A percentile compares a stretch with the other conserved stretches of the same genome.
Conservation (phyloP, 2,113 vertebrate genomes). For the Conger conger region DNA sequence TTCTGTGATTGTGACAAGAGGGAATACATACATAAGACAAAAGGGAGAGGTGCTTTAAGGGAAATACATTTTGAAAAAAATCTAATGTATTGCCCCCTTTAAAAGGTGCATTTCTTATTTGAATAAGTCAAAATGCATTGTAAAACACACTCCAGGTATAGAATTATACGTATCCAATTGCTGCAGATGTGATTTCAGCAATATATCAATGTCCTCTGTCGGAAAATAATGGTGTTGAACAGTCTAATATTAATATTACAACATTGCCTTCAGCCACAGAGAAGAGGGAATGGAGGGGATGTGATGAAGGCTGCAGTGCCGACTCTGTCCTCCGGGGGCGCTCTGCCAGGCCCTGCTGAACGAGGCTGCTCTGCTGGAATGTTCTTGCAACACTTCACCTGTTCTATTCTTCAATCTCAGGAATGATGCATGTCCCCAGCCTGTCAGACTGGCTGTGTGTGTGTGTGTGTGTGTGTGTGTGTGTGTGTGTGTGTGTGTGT, state of each 20-base stretch:
- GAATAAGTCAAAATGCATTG: too few species aligned
- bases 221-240: too few species aligned
- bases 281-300: too few species aligned
- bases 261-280: too few species aligned
- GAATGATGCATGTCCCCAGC: background rate
- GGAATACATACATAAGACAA: too few species aligned
- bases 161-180: background rate
- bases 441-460: background rate
- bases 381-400: background rate
- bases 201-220: too few species aligned
- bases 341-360: background rate
- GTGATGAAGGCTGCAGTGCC: background rate
- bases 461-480: constrained; percentile 5
- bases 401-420: background rate
- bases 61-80: too few species aligned
- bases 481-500: too few species aligned
- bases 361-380: background rate
- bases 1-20: too few species aligned
- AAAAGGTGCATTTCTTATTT: constrained; percentile 1
- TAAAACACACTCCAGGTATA: background rate
- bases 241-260: too few species aligned
- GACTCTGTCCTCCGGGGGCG: background rate
- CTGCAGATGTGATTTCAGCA: background rate
- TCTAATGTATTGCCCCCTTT: too few species aligned
- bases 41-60: too few species aligned